Evolutionary conservation across 2,797 vertebrate species (phyloP), one percentile per base, ranked within the genome.

Genomic region (Neosilurus hyrtlii): DNA sequence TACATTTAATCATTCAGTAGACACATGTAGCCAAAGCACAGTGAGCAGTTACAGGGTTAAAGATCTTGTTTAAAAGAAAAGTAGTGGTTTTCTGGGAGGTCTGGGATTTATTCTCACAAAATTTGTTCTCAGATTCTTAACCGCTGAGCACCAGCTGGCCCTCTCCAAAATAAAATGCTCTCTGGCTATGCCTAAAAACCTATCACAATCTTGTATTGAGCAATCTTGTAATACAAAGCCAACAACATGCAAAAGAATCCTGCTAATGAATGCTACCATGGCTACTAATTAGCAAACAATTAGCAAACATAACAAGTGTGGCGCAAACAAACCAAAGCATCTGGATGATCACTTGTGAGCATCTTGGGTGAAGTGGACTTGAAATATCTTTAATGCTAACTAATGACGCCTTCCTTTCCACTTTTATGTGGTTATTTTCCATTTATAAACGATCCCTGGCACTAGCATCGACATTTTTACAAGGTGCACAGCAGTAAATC

Each of bases 401-500:
- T 82, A 52, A 63, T 20, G 24, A 83, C 12, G 24, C 59, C 49
- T 51, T 51, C 3, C 37, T 61, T 57, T 8, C 2, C 24, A 76
- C 35, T 67, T 68, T 82, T 74, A 63, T 74, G 37, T 16, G 49
- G 24, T 76, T 75, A 30, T 57, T 70, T 81, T 63, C 43, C 65
- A 67, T 76, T 62, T 54, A 56, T 4, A 72, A 57, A 49, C 66
- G 4, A 26, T 57, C 79, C 61, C 68, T 67, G 84, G 84, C 84
- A 71, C 26, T 35, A 52, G 80, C 74, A 62, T 10, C 7, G 68
- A 78, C 57, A 30, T 56, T 62, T 68, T 77, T 85, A 85, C 80
- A 78, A 82, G 83, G 67, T 73, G 57, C 49, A 82, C 4, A 10
- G 80, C 52, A 51, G 67, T 85, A 85, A 85, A 85, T 85, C 84